Evolutionary conservation across 2,888 invertebrate genomes (phyloP).

Genomic region (Tetheella fluctuosa): DNA sequence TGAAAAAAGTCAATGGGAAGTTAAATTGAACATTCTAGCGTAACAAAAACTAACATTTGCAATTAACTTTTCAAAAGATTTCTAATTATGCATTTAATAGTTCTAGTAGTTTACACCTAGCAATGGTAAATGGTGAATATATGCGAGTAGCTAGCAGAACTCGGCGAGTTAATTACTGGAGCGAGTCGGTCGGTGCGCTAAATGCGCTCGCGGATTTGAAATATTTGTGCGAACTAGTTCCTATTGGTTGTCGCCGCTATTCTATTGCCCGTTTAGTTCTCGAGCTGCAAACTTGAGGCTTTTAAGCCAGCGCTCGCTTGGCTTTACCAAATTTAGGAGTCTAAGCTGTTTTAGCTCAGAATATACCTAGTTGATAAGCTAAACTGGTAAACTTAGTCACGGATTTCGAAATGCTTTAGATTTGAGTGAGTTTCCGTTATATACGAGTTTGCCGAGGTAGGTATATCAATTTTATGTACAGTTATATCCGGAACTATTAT

Average conservation of each 20-base stretch:
- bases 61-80: no score
- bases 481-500: background rate
- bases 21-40: no score
- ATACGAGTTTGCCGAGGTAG: background rate
- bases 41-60: background rate
- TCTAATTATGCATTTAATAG: background rate
- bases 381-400: constrained; percentile 48
- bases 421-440: background rate
- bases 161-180: constrained; percentile 19
- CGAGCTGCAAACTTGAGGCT: constrained; percentile 39
- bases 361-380: constrained; percentile 40
- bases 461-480: constrained; percentile 8
- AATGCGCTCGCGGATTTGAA: constrained; percentile 37
- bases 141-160: constrained; percentile 10
- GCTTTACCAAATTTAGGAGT: constrained; percentile 41
- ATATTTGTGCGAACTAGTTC: constrained; percentile 32
- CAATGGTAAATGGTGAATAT: constrained; percentile 6
- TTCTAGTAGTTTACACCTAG: background rate
- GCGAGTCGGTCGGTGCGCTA: constrained; percentile 25
- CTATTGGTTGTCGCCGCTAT: constrained; percentile 25
- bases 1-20: background rate
- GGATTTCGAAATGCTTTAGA: constrained; percentile 18
- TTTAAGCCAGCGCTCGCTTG: constrained; percentile 39
- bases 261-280: constrained; percentile 37
- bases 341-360: constrained; percentile 40